Evolutionary conservation across 2,888 invertebrate species (phyloP).

Genomic region (Drosophila mayaguana): DNA sequence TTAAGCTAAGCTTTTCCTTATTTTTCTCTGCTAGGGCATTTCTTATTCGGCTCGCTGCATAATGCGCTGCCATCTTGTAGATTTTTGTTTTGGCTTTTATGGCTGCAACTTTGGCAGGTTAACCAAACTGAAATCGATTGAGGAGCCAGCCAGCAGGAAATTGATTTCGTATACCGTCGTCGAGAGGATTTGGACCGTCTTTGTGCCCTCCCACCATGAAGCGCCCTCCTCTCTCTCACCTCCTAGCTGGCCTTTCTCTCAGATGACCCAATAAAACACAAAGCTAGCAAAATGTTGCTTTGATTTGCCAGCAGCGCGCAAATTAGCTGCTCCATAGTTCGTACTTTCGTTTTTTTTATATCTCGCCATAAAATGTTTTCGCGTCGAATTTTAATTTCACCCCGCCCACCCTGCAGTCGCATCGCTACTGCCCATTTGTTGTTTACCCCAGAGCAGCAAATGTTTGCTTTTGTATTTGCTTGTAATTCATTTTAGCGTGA

Average conservation of each 20-base stretch:
- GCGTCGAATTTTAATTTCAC: conserved; percentile 68
- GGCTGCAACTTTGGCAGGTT: conserved; percentile 74
- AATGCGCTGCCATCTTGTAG: not conserved
- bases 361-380: conserved; percentile 68
- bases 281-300: conserved; percentile 71
- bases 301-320: conserved; percentile 69
- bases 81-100: conserved; percentile 49
- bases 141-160: conserved; percentile 63
- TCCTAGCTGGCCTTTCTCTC: conserved; percentile 3
- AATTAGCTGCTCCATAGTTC: conserved; percentile 71
- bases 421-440: conserved; percentile 6
- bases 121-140: conserved; percentile 80
- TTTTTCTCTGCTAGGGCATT: not conserved
- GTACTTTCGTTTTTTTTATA: conserved; percentile 52
- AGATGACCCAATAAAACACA: conserved; percentile 64
- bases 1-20: no score
- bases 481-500: conserved; percentile 76
- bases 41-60: not conserved
- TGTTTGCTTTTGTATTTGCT: conserved; percentile 62
- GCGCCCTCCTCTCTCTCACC: no score
- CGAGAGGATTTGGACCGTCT: conserved; percentile 9
- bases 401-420: conserved; percentile 6
- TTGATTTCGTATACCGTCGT: conserved; percentile 71
- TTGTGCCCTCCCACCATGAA: not conserved
- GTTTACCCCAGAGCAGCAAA: conserved; percentile 36